These are phyloP conservation scores for Mallotus villosus DNA, from an alignment of 2,797 vertebrate species.

Conservation along the genomic window DNA sequence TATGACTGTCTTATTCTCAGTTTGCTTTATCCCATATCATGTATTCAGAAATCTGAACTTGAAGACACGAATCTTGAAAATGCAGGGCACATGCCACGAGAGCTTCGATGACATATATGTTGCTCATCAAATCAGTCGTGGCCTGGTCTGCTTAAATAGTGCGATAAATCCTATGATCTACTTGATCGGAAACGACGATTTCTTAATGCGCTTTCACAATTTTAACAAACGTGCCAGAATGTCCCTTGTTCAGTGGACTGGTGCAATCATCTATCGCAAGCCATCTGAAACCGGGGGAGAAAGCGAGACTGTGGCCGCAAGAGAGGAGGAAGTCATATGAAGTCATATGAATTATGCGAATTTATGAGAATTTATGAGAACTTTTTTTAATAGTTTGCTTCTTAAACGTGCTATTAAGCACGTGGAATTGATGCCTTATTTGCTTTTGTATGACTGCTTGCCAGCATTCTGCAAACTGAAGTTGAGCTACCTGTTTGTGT, in stretches of 20 bases:
- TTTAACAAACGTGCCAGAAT: conserved; percentile 28
- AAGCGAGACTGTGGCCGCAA: background rate
- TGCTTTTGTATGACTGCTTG: too few species aligned
- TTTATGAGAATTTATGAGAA: too few species aligned
- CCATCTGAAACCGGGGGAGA: conserved; percentile 8
- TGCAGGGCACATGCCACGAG: conserved; percentile 48
- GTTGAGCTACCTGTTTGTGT: too few species aligned
- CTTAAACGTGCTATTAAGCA: too few species aligned
- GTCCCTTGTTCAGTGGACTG: conserved; percentile 39
- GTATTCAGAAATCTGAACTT: conserved; percentile 78
- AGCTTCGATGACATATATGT: conserved; percentile 65
- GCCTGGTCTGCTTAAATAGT: conserved; percentile 79
- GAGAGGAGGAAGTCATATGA: background rate
- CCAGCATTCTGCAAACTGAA: too few species aligned
- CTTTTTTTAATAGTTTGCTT: too few species aligned
- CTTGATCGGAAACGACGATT: conserved; percentile 69
- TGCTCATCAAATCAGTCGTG: conserved; percentile 77
- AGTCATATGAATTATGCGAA: too few species aligned
- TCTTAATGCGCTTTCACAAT: conserved; percentile 50
- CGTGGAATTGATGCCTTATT: too few species aligned
- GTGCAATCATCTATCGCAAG: conserved; percentile 26
- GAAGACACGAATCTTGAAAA: conserved; percentile 60
- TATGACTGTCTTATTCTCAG: conserved; percentile 73
- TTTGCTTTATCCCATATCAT: conserved; percentile 83
- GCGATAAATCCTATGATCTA: conserved; percentile 81